Conservation (phyloP, 2,888 invertebrate species). For the Plutella xylostella region DNA sequence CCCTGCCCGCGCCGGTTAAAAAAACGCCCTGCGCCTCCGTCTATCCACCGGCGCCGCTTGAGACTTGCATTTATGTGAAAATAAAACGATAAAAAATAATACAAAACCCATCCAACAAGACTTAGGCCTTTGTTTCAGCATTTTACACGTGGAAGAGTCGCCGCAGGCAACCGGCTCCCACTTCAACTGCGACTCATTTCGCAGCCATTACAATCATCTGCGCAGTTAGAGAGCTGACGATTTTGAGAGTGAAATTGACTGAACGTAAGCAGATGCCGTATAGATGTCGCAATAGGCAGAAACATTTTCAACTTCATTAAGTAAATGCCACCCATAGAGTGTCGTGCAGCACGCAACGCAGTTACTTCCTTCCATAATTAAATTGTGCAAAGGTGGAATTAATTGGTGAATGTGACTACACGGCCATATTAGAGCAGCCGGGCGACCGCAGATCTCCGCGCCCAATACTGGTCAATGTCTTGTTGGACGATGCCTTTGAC, state of each 20-base stretch:
- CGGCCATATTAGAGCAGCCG: slow-evolving; percentile 40
- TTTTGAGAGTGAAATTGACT: too few species aligned
- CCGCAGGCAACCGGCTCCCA: too few species aligned
- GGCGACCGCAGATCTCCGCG: slow-evolving; percentile 26
- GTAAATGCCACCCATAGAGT: slow-evolving; percentile 38
- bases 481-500: slow-evolving; percentile 44
- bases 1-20: slow-evolving; percentile 62
- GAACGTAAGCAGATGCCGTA: too few species aligned
- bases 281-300: not conserved
- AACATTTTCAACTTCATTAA: slow-evolving; percentile 1
- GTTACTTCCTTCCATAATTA: slow-evolving; percentile 47
- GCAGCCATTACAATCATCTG: too few species aligned
- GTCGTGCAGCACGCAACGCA: slow-evolving; percentile 44
- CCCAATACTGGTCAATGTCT: slow-evolving; percentile 52
- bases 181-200: too few species aligned
- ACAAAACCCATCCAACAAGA: not conserved
- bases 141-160: not conserved
- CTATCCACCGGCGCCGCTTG: slow-evolving; percentile 38
- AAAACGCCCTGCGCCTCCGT: slow-evolving; percentile 61
- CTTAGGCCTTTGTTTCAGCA: not conserved
- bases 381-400: slow-evolving; percentile 54
- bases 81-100: slow-evolving; percentile 18
- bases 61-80: slow-evolving; percentile 34
- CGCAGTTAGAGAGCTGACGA: too few species aligned
- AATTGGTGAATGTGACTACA: slow-evolving; percentile 48